Evolutionary conservation across 1,140 invertebrate species (phyloP), one percentile per base, ranked within the genome.

Genomic region (Drosophila paulistorum): DNA sequence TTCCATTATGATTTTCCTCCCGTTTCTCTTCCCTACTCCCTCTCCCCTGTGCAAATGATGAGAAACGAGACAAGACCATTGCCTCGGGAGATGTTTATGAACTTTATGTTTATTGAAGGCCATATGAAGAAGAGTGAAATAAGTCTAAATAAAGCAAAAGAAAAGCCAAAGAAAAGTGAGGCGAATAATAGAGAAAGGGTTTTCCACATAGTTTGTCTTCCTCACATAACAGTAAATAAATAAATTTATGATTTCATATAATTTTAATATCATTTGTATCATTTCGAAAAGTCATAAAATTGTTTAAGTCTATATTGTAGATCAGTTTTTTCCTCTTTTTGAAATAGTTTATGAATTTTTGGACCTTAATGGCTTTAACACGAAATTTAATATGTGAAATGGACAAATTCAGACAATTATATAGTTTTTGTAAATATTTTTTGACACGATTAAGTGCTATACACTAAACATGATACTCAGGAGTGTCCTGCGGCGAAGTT

Each of bases 61-160:
- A 87, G 83, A 72, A 83, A 86, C 71, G 83, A 79, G 45, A 51
- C 45, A 51, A 51, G 45, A 51, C n/a, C 74, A 70, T 63, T 64
- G 84, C 84, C 79, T 70, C 78, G 80, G 79, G 83, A 86, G 83
- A 51, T 23, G 17, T 87, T 86, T 83, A 86, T 86, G 81, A 89
- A 86, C 84, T 86, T 86, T 89, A 86, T 86, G 84, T 89, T 86
- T 89, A 89, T 86, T 87, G 82, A 86, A 87, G 82, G 72, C 79
- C 45, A 51, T 23, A 51, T 51, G 45, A 51, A 51, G 45, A 51
- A 51, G 45, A 51, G 45, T 51, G 45, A 51, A 51, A 87, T 87
- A 86, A 86, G 87, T 68, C 81, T 74, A 81, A 81, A 81, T 57
- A 51, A 63, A 23, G 37, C 37, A 26, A n/a, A 11, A 57, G 6